Evolutionary conservation across 2,113 vertebrate genomes (phyloP).

Genomic region (Dicerorhinus sumatrensis): DNA sequence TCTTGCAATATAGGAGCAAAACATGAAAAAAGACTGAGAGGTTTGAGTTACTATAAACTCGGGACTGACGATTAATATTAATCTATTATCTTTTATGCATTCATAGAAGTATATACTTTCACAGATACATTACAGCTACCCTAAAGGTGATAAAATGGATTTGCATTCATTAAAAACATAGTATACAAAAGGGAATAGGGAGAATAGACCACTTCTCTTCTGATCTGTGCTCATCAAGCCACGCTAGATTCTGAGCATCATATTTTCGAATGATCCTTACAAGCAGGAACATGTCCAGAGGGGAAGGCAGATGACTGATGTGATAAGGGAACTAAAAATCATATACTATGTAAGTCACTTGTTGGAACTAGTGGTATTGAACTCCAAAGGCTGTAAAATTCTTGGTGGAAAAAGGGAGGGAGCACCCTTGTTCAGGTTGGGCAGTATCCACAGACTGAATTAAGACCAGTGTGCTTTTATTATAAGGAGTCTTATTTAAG

Average conservation of each 20-base stretch:
- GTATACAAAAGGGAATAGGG: not conserved
- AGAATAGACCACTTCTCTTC: not conserved
- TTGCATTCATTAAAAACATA: slow-evolving; percentile 27
- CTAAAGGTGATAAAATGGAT: not conserved
- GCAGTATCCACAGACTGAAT: not conserved
- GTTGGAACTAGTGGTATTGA: not conserved
- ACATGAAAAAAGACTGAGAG: not conserved
- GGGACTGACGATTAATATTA: not conserved
- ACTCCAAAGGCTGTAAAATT: slow-evolving; percentile 26
- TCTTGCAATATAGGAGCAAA: not conserved
- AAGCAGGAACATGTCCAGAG: not conserved
- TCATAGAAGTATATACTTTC: not conserved
- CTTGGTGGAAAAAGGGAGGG: not conserved
- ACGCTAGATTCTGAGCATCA: not conserved
- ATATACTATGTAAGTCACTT: not conserved
- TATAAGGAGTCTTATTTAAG: not conserved
- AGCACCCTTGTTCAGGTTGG: not conserved
- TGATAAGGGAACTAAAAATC: not conserved
- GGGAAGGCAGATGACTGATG: not conserved
- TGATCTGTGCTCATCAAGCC: not conserved
- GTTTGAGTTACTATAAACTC: not conserved
- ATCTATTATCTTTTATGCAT: not conserved
- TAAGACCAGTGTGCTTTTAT: slow-evolving; percentile 5
- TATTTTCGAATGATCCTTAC: not conserved
- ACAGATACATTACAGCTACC: not conserved